phyloP scores from a whole-genome alignment of 1,140 invertebrate genomes.

The Conus ventricosus region DNA sequence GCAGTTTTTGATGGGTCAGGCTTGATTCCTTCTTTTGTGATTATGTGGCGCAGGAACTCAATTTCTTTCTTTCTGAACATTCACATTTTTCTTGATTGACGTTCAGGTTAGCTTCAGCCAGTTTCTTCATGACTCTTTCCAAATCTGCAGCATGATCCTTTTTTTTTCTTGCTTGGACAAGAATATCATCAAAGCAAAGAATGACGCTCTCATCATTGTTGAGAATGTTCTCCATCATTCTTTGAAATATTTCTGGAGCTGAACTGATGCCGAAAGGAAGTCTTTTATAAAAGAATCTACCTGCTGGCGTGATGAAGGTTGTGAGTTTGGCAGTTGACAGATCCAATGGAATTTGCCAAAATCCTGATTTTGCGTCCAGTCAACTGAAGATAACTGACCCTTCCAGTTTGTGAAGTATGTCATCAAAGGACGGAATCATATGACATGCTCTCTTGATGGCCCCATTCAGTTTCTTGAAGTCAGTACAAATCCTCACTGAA shows the following conservation, averaged over 20 bases:
- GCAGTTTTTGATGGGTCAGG: conserved; percentile 39
- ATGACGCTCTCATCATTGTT: conserved; percentile 14
- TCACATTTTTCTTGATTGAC: conserved; percentile 67
- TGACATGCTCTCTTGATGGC: conserved; percentile 8
- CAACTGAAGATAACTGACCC: conserved; percentile 32
- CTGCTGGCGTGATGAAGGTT: conserved; percentile 73
- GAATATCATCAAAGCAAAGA: conserved; percentile 36
- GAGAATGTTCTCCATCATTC: conserved; percentile 3
- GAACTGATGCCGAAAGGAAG: conserved; percentile 69
- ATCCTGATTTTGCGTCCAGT: conserved; percentile 32
- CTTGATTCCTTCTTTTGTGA: conserved; percentile 45
- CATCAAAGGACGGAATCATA: background rate
- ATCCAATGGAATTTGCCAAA: conserved; percentile 50
- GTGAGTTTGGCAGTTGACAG: conserved; percentile 39
- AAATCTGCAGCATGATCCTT: conserved; percentile 29
- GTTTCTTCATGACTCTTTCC: background rate
- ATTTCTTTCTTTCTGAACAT: conserved; percentile 28
- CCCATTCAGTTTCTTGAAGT: background rate
- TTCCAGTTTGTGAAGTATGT: conserved; percentile 21
- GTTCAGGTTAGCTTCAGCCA: conserved; percentile 59
- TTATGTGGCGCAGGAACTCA: conserved; percentile 52
- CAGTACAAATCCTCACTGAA: background rate
- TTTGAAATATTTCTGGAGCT: conserved; percentile 28
- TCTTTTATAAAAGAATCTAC: conserved; percentile 25
- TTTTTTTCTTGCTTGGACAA: conserved; percentile 21